Evolutionary conservation across 2,797 vertebrate genomes (phyloP), one percentile per base, ranked within the genome.

Genomic region (Bufotes viridis): DNA sequence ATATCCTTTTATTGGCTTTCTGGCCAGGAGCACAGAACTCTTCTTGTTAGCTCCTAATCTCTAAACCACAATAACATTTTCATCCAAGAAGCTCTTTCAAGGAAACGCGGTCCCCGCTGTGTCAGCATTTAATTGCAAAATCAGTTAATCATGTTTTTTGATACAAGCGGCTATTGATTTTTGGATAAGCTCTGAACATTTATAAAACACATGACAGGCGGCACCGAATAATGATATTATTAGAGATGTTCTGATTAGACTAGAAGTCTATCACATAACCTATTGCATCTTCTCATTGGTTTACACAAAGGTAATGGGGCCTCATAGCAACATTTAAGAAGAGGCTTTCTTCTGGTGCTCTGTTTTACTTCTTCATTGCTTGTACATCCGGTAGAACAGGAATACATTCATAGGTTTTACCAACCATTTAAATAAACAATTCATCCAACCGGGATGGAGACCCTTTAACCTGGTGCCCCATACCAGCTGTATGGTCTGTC

Each of bases 81-180:
- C 65, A 70, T 83, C 67, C n/a, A 63, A 72, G 81, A 57, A 55
- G 72, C 81, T 83, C 81, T 83, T 83, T 72, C 51, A 72, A 83
- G 67, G 81, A 83, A 83, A 72, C 53, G 9, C 53, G 49, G 63
- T 55, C 53, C 81, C 81, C 20, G 81, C 81, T 83, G 63, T 83
- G 81, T 70, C 81, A 83, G 81, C 65, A 70, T 72, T 83, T 72
- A 83, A 83, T 83, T 83, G 81, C 53, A 83, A 83, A 83, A 83
- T 83, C 72, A 83, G 49, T 83, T 69, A 72, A 83, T 83, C 81
- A 13, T 72, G 81, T 72, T 83, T 83, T 83, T 72, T 83, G 81
- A 69, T 34, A 83, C 67, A 26, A 70, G 63, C 65, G 53, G 12
- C 51, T 83, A 83, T 83, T 83, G 81, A 83, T 83, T 83, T 83